Base-by-base conservation (phyloP, 2,888 invertebrate genomes). In the Leistus spinibarbis region DNA sequence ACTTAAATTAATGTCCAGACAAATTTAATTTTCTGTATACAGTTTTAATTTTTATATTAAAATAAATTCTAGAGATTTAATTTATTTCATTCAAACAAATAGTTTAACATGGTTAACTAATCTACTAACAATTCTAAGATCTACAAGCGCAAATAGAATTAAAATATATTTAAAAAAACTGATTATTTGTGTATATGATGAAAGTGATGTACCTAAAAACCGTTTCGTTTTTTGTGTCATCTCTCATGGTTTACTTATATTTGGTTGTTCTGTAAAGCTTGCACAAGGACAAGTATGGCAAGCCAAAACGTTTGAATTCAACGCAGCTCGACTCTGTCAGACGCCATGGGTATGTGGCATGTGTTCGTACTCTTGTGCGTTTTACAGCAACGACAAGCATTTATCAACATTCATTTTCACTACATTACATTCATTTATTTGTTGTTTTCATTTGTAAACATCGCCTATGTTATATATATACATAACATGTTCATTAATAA, bases 221-320 rank as follows among this genome's bases (percentile, higher is more conserved):
- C 40, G 40, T 40, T 40, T 40, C 40, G 40, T 40, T 60, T 19
- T 60, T 20, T 60, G 60, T 60, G 60, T 60, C 16, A 54, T 67
- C 53, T 64, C n/a, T 71, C 71, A 70, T 70, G 53, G 20, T 63
- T 71, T 64, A 17, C 17, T 64, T 13, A 17, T 23, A 53, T 27
- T 78, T 78, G 80, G 80, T 83, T 83, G 80, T 90, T 89, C 86
- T 90, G 88, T 91, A 88, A 94, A 94, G 91, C 92, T 92, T 89
- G 91, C 93, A 94, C 90, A 93, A 94, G 92, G 93, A 93, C 90
- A 93, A 94, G 87, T 91, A 91, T 88, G 92, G 92, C 87, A 92
- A 92, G 88, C 91, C 92, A 87, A 92, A 92, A 91, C 90, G 91
- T 89, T 90, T 92, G 88, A 91, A 90, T 90, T 89, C 88, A 87